Conservation (phyloP, 53 echinoderm and acorn worm genomes). For the Stichopus horrens region DNA sequence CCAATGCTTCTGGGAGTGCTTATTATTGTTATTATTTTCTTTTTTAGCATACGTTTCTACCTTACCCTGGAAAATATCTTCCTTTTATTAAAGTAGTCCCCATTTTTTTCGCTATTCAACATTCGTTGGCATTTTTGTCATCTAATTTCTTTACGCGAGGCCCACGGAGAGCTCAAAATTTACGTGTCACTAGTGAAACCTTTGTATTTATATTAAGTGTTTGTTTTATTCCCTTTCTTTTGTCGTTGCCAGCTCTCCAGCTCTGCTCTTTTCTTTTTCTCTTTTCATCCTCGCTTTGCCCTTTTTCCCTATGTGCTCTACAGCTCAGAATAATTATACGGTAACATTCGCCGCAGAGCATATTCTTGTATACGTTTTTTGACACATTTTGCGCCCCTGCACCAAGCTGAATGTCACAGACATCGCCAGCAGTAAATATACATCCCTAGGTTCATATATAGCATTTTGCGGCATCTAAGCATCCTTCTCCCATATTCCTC, state of each 20-base stretch:
- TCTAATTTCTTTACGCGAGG: neutral
- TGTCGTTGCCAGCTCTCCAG: neutral
- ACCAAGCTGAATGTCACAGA: slow-evolving; percentile 7
- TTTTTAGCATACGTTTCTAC: neutral
- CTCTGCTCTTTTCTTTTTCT: too few relatives aligned
- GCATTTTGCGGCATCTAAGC: too few relatives aligned
- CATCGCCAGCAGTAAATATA: slow-evolving; percentile 3
- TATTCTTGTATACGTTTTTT: neutral
- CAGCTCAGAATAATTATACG: neutral
- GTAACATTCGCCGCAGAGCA: neutral
- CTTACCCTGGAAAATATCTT: neutral
- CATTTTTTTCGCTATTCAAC: neutral
- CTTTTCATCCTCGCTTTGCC: too few relatives aligned
- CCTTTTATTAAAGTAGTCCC: neutral
- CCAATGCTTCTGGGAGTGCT: too few relatives aligned
- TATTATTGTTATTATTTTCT: too few relatives aligned
- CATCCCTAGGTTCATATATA: neutral
- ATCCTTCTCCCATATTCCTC: too few relatives aligned
- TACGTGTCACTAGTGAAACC: too few relatives aligned
- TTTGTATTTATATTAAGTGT: neutral
- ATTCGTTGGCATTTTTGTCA: neutral
- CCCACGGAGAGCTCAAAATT: neutral
- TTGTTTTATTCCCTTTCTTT: neutral
- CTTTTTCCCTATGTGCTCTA: neutral
- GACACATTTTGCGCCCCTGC: slow-evolving; percentile 9